phyloP scores from a whole-genome alignment of 2,113 vertebrate genomes.

The Ursus arctos region DNA sequence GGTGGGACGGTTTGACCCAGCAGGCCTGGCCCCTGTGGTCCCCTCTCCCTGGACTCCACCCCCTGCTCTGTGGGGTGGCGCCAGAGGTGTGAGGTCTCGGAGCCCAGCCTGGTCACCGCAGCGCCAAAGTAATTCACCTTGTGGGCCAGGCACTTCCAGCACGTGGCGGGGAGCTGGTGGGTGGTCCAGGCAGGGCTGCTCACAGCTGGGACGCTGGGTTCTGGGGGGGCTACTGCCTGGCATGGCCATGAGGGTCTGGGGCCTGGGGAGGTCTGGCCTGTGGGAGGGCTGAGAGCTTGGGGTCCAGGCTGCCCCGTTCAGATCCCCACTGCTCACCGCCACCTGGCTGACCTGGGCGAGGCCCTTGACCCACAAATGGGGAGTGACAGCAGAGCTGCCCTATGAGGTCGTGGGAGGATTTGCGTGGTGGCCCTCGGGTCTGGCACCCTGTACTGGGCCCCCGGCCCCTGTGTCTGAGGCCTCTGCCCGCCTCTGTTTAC shows the following conservation, averaged over 20 bases:
- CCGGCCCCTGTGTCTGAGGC: background rate
- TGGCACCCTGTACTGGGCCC: background rate
- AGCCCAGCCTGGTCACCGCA: background rate
- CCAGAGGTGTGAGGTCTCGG: background rate
- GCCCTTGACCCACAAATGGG: background rate
- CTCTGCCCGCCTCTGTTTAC: background rate
- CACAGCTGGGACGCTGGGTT: background rate
- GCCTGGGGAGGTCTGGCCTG: accelerated
- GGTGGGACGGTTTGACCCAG: background rate
- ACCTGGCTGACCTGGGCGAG: background rate
- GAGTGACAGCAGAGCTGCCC: background rate
- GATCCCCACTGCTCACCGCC: background rate
- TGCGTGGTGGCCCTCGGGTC: background rate
- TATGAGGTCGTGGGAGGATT: accelerated
- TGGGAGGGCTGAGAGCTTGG: background rate
- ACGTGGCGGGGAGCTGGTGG: accelerated
- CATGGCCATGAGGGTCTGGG: accelerated
- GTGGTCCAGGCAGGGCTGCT: too few species aligned
- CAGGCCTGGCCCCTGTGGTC: background rate
- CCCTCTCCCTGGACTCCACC: background rate
- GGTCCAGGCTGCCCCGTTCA: background rate
- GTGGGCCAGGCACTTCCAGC: background rate
- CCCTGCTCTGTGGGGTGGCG: background rate
- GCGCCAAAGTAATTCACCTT: background rate
- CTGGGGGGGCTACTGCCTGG: background rate